These are phyloP conservation scores for Agonopterix arenella DNA, from an alignment of 2,888 invertebrate genomes.

Conservation along the genomic window DNA sequence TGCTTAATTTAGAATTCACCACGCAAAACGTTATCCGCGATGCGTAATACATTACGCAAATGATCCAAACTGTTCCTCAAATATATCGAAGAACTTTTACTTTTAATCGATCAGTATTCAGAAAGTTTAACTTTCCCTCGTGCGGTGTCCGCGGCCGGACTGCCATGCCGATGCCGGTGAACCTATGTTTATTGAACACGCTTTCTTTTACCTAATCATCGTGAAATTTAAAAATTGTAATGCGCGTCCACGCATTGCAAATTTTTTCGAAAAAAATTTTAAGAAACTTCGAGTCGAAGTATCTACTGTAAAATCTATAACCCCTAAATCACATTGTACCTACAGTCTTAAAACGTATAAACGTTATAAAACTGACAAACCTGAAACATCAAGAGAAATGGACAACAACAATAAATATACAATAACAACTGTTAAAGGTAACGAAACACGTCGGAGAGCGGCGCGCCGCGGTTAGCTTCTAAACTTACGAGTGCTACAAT, in stretches of 20 bases:
- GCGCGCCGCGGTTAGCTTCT: constrained; percentile 37
- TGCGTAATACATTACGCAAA: constrained; percentile 43
- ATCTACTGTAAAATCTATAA: constrained; percentile 14
- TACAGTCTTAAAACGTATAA: no score
- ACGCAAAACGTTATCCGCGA: constrained; percentile 12
- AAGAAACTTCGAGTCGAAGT: not conserved
- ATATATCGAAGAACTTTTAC: constrained; percentile 45
- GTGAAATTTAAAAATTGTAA: not conserved
- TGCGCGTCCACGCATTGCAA: no score
- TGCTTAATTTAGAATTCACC: not conserved
- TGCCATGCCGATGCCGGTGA: not conserved
- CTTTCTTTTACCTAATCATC: constrained; percentile 19
- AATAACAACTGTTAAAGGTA: constrained; percentile 52
- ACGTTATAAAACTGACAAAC: no score
- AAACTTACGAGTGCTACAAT: constrained; percentile 29
- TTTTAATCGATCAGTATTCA: constrained; percentile 65
- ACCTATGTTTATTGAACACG: constrained; percentile 16
- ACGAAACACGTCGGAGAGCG: constrained; percentile 45
- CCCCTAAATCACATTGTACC: no score
- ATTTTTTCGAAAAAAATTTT: no score
- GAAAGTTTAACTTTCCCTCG: constrained; percentile 58
- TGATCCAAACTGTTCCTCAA: constrained; percentile 24
- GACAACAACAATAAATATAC: constrained; percentile 41
- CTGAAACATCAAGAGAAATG: no score
- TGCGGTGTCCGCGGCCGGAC: constrained; percentile 13